phyloP scores from a whole-genome alignment of 2,113 vertebrate species.

The Apus apus region DNA sequence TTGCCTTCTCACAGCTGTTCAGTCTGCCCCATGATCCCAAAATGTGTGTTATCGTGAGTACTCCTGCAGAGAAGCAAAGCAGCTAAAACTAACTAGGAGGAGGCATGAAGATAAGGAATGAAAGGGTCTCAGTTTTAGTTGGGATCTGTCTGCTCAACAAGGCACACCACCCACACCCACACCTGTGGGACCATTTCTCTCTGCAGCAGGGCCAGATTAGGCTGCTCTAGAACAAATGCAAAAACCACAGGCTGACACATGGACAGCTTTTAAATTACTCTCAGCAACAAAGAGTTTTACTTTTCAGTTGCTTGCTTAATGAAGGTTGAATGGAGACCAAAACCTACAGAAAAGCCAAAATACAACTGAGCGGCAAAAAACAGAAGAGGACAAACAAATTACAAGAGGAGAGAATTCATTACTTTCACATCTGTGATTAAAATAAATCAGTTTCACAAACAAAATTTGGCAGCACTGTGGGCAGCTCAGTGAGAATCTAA shows the following conservation, averaged over 20 bases:
- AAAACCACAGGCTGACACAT: neutral
- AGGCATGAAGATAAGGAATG: neutral
- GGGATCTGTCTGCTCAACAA: neutral
- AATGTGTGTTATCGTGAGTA: rapidly evolving
- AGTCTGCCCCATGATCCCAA: neutral
- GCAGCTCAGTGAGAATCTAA: constrained; percentile 4
- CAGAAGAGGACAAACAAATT: neutral
- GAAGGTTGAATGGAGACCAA: neutral
- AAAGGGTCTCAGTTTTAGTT: neutral
- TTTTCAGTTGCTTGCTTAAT: neutral
- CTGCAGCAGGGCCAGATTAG: neutral
- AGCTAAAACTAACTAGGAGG: neutral
- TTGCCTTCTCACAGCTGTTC: neutral
- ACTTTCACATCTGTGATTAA: neutral
- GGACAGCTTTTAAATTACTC: neutral
- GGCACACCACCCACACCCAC: neutral
- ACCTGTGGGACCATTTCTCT: neutral
- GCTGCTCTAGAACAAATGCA: neutral
- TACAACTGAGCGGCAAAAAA: neutral
- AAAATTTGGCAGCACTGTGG: constrained; percentile 22
- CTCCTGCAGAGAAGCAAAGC: neutral
- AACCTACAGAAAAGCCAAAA: neutral
- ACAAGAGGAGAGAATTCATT: neutral
- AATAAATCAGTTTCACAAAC: neutral
- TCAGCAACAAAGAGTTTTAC: neutral